Evolutionary conservation across 92 coral and sea anemone species (phyloP).

Genomic region (Zoanthus solanderi): DNA sequence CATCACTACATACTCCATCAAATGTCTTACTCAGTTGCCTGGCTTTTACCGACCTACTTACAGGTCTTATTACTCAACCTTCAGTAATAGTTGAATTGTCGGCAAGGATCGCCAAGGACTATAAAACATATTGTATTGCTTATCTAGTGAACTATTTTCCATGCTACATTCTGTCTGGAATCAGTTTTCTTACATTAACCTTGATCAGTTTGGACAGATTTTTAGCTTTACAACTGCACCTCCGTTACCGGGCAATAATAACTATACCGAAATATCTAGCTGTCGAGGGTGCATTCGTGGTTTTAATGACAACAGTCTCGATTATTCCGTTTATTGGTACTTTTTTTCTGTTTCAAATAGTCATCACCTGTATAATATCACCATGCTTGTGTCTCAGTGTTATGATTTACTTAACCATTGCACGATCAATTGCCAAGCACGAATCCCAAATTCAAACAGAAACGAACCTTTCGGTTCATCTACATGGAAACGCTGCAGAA

Average conservation of each 20-base stretch:
- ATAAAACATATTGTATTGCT: constrained; percentile 26
- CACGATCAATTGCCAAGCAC: constrained; percentile 38
- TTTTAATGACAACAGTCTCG: neutral
- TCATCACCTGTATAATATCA: constrained; percentile 24
- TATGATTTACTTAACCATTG: constrained; percentile 8
- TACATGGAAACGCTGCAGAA: neutral
- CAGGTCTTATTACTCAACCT: constrained; percentile 30
- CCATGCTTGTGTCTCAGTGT: constrained; percentile 11
- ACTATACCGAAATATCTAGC: constrained; percentile 32
- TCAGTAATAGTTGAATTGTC: constrained; percentile 31
- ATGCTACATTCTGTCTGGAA: constrained; percentile 42
- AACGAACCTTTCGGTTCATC: neutral
- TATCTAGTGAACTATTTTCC: constrained; percentile 41
- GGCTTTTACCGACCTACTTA: constrained; percentile 28
- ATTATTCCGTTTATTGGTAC: constrained; percentile 18
- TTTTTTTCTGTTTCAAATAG: constrained; percentile 11
- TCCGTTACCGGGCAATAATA: constrained; percentile 27
- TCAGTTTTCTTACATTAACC: constrained; percentile 37
- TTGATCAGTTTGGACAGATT: constrained; percentile 39
- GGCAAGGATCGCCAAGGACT: constrained; percentile 9
- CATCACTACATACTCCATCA: constrained; percentile 28
- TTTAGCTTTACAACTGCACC: constrained; percentile 34
- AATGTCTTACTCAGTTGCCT: constrained; percentile 26
- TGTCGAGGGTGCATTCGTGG: constrained; percentile 16
- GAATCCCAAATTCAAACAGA: constrained; percentile 15